Evolutionary conservation across 2,113 vertebrate genomes (phyloP).

Genomic region (Pseudolaguvia tuberculata): DNA sequence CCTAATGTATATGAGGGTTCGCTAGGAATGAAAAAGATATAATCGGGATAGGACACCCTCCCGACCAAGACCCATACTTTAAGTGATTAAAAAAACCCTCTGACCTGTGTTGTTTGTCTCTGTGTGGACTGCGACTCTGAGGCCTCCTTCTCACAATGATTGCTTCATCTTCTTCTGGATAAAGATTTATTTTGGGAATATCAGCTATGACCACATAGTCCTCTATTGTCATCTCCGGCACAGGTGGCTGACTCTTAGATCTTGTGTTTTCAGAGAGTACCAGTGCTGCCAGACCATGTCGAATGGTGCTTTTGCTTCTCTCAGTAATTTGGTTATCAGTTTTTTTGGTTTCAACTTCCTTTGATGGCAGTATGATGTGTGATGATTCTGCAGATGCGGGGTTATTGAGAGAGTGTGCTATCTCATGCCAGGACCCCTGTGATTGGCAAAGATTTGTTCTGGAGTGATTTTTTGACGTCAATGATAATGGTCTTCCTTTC

Average conservation of each 20-base stretch:
- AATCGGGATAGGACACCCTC: too few species aligned
- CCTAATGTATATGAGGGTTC: too few species aligned
- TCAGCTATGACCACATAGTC: conserved; percentile 85
- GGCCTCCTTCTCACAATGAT: conserved; percentile 59
- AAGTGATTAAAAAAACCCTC: conserved; percentile 41
- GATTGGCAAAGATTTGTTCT: conserved; percentile 47
- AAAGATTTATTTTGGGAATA: conserved; percentile 79
- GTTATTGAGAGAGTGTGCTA: conserved; percentile 56
- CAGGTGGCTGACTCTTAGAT: conserved; percentile 40
- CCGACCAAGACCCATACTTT: too few species aligned
- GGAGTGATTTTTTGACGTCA: conserved; percentile 18
- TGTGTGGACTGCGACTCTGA: conserved; percentile 82
- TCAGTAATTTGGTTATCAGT: conserved; percentile 45
- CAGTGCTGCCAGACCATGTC: conserved; percentile 59
- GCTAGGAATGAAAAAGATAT: too few species aligned
- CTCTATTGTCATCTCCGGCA: conserved; percentile 74
- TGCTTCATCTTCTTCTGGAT: conserved; percentile 70
- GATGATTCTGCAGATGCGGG: conserved; percentile 45
- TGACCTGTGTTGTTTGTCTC: conserved; percentile 77
- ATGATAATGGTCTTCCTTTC: conserved; percentile 5
- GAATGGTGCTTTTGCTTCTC: conserved; percentile 60
- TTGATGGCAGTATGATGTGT: conserved; percentile 49
- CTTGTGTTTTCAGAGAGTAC: conserved; percentile 59
- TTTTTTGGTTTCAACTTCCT: conserved; percentile 45
- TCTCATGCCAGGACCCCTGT: conserved; percentile 59